A percentile compares a stretch with the other conserved stretches of the same genome.
Evolutionary conservation across 1,140 invertebrate genomes (phyloP).

Genomic region (Acyrthosiphon pisum): DNA sequence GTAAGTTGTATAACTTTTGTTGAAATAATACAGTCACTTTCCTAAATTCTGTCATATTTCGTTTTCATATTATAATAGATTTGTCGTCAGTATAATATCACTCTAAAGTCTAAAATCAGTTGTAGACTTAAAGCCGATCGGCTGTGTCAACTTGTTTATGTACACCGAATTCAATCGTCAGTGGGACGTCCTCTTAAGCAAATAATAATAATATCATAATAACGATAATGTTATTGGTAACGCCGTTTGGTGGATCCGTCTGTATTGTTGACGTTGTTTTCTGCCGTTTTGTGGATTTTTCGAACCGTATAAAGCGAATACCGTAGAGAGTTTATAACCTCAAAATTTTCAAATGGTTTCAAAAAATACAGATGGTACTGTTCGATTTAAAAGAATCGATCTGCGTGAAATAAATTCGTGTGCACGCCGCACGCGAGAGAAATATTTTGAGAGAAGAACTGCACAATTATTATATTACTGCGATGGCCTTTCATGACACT

Average conservation of each 20-base stretch:
- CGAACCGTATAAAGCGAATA: neutral
- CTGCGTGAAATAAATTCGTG: neutral
- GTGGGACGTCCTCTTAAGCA: no score
- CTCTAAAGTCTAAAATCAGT: neutral
- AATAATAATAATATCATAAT: neutral
- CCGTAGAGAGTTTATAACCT: neutral
- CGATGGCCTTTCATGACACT: neutral
- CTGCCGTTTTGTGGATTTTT: neutral
- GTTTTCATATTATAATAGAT: neutral
- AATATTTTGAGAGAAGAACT: conserved; percentile 1
- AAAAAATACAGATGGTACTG: neutral
- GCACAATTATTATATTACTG: neutral
- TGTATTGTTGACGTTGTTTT: no score
- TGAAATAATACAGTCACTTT: neutral
- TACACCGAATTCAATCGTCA: neutral
- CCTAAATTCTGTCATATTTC: neutral
- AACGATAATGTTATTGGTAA: neutral
- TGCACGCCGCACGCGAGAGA: neutral
- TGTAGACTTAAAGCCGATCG: neutral
- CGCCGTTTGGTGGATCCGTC: no score
- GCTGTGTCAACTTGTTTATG: neutral
- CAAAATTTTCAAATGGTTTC: neutral
- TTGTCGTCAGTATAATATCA: neutral
- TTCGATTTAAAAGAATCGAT: neutral
- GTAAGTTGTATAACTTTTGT: neutral